Percentiles rank a stretch among this genome's conserved stretches.
These are phyloP conservation scores for Brassicogethes aeneus DNA, from an alignment of 2,888 invertebrate species.

Conservation along the genomic window DNA sequence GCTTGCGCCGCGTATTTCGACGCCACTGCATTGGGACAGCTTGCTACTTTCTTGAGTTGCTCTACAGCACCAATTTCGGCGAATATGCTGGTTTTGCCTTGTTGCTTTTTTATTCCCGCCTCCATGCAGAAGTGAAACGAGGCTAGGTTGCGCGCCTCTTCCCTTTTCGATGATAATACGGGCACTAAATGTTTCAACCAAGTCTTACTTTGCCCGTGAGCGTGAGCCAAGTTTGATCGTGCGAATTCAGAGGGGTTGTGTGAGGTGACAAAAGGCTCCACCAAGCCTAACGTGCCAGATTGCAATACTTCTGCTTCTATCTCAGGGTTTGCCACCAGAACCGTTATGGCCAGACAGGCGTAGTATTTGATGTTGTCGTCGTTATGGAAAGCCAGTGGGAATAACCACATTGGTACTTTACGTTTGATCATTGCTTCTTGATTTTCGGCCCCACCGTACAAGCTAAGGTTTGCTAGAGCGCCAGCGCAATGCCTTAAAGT, in stretches of 20 bases:
- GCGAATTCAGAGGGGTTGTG: constrained; percentile 96
- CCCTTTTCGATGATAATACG: constrained; percentile 86
- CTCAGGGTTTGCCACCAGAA: constrained; percentile 94
- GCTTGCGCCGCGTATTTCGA: constrained; percentile 95
- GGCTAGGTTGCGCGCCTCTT: constrained; percentile 92
- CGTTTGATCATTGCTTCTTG: constrained; percentile 95
- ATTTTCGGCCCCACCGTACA: constrained; percentile 95
- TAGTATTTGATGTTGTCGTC: constrained; percentile 98
- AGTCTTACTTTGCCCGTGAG: constrained; percentile 91
- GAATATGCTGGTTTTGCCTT: constrained; percentile 85
- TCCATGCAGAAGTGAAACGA: constrained; percentile 99
- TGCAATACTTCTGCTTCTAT: constrained; percentile 93
- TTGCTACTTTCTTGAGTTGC: constrained; percentile 90
- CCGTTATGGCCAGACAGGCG: constrained; percentile 95
- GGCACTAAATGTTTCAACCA: constrained; percentile 92
- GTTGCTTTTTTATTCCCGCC: constrained; percentile 92
- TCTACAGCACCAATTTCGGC: constrained; percentile 92
- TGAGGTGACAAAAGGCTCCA: constrained; percentile 91
- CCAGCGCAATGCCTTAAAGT: constrained; percentile 94
- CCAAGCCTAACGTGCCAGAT: constrained; percentile 93
- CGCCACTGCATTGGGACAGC: constrained; percentile 95
- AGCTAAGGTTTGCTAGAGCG: constrained; percentile 89
- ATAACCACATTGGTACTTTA: constrained; percentile 94
- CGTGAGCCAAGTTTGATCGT: constrained; percentile 81
- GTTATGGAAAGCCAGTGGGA: constrained; percentile 91